A percentile compares a stretch with the other conserved stretches of the same genome.
Conservation (phyloP, 2,113 vertebrate genomes). For the Tachycineta bicolor region DNA sequence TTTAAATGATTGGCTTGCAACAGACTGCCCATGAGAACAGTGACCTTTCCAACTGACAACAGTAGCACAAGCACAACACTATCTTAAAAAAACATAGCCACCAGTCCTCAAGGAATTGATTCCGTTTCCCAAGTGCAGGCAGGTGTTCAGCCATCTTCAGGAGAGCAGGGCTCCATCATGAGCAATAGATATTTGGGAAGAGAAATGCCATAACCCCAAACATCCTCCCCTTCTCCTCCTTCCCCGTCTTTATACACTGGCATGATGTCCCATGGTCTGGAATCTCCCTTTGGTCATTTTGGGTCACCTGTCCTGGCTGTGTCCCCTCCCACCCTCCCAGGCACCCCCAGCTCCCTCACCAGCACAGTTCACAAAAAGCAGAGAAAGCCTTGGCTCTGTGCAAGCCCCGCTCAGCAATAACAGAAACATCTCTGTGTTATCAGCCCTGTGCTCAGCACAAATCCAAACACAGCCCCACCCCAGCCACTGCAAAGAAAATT, state of each 20-base stretch:
- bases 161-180: neutral
- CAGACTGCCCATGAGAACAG: neutral
- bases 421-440: neutral
- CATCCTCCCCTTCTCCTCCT: neutral
- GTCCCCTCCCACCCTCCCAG: neutral
- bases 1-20: neutral
- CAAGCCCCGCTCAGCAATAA: neutral
- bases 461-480: neutral
- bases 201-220: neutral
- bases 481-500: neutral
- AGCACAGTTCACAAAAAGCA: fast-evolving
- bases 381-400: neutral
- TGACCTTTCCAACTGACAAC: neutral
- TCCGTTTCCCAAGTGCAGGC: neutral
- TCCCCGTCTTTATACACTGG: neutral
- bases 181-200: neutral
- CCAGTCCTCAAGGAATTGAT: neutral
- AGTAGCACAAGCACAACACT: neutral
- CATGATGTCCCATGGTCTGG: neutral
- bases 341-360: neutral
- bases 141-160: neutral
- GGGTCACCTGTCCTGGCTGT: neutral
- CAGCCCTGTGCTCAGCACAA: neutral
- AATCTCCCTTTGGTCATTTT: neutral
- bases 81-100: neutral